Evolutionary conservation across 64 coral and sea anemone species (phyloP).

Genomic region (Cladopsammia gracilis): DNA sequence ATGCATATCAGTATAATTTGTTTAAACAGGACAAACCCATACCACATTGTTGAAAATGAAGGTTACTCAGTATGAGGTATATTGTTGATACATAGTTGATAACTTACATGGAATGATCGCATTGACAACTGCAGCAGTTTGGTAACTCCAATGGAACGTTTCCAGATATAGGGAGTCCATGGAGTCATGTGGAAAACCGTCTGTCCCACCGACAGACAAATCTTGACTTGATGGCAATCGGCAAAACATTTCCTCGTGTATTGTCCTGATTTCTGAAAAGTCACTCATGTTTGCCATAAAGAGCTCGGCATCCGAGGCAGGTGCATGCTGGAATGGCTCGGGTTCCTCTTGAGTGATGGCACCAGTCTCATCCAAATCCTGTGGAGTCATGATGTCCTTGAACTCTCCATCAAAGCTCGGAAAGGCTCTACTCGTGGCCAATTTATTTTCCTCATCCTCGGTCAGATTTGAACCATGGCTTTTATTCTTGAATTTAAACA

Average conservation of each 20-base stretch:
- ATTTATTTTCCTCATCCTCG: slow-evolving; percentile 82
- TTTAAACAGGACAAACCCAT: too few species aligned
- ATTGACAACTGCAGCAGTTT: slow-evolving; percentile 62
- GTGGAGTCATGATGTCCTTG: slow-evolving; percentile 53
- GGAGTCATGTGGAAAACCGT: neutral
- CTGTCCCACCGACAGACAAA: slow-evolving; percentile 6
- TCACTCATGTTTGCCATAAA: slow-evolving; percentile 62
- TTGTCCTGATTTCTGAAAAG: slow-evolving; percentile 57
- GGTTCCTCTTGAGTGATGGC: neutral
- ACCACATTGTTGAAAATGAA: too few species aligned
- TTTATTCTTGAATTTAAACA: slow-evolving; percentile 94
- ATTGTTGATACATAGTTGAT: neutral
- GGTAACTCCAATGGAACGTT: slow-evolving; percentile 73
- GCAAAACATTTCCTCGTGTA: slow-evolving; percentile 75
- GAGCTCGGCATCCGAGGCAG: slow-evolving; percentile 45
- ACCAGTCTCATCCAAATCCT: slow-evolving; percentile 31
- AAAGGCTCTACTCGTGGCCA: slow-evolving; percentile 62
- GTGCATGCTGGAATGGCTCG: neutral
- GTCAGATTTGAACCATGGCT: slow-evolving; percentile 50
- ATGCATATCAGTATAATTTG: too few species aligned
- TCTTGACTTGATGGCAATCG: slow-evolving; percentile 43
- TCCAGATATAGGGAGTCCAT: slow-evolving; percentile 39
- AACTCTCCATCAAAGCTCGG: slow-evolving; percentile 88
- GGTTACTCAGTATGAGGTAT: too few species aligned
- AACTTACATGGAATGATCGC: slow-evolving; percentile 17